phyloP scores from a whole-genome alignment of 2,888 invertebrate genomes.

The Pachliopta kotzebuea region DNA sequence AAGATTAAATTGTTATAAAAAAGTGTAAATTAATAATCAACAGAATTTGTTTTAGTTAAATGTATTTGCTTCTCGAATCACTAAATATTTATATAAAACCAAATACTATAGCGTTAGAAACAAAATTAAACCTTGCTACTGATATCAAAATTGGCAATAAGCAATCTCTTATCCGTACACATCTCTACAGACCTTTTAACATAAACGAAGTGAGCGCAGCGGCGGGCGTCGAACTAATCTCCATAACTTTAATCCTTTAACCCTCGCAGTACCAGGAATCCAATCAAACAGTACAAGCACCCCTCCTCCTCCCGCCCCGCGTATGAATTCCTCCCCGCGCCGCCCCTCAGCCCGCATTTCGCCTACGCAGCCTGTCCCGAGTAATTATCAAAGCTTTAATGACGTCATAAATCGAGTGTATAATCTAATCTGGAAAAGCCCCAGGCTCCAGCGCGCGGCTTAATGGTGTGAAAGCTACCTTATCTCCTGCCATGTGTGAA shows the following conservation, averaged over 20 bases:
- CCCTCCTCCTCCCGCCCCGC: slow-evolving; percentile 50
- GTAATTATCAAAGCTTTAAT: slow-evolving; percentile 82
- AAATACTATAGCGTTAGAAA: slow-evolving; percentile 41
- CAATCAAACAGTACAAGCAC: slow-evolving; percentile 79
- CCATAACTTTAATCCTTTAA: slow-evolving; percentile 81
- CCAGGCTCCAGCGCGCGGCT: slow-evolving; percentile 79
- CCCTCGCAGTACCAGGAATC: slow-evolving; percentile 79
- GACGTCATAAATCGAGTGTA: slow-evolving; percentile 81
- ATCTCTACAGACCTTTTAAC: slow-evolving; percentile 78
- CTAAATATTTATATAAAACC: slow-evolving; percentile 45
- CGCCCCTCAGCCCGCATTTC: slow-evolving; percentile 52
- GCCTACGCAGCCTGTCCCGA: slow-evolving; percentile 81
- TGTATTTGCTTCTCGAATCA: background rate
- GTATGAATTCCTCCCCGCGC: slow-evolving; percentile 42
- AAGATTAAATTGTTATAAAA: background rate
- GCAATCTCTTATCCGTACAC: slow-evolving; percentile 77
- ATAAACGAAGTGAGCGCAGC: slow-evolving; percentile 71
- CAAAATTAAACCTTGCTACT: slow-evolving; percentile 71
- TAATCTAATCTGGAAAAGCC: slow-evolving; percentile 82
- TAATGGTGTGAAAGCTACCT: slow-evolving; percentile 81
- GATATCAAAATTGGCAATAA: slow-evolving; percentile 78
- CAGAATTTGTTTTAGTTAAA: background rate
- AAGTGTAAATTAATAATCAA: no score
- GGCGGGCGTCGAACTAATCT: slow-evolving; percentile 80
- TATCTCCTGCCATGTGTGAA: slow-evolving; percentile 81